These are phyloP conservation scores for Lomographa bimaculata DNA, from an alignment of 2,888 invertebrate species.

Conservation along the genomic window DNA sequence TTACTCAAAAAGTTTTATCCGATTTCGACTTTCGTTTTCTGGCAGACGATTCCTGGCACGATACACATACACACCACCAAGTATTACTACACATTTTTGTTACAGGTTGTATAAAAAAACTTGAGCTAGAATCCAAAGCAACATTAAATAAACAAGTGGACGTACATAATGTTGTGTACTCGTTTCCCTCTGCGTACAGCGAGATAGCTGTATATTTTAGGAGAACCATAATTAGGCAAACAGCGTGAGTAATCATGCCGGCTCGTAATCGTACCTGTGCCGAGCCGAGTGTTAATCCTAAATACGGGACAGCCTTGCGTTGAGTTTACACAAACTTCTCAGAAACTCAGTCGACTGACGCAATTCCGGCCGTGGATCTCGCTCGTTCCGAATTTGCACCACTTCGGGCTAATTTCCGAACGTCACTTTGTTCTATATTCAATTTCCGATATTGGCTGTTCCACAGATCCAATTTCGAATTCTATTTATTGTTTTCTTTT, in stretches of 20 bases:
- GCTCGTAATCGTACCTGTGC: constrained; percentile 42
- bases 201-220: constrained; percentile 31
- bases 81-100: too few species aligned
- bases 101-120: background rate
- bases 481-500: constrained; percentile 45
- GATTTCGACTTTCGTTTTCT: too few species aligned
- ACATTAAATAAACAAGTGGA: constrained; percentile 13
- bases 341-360: constrained; percentile 72
- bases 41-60: too few species aligned
- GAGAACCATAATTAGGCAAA: constrained; percentile 41
- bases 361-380: constrained; percentile 79
- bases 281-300: constrained; percentile 50
- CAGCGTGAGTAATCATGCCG: constrained; percentile 32
- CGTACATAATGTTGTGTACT: constrained; percentile 12
- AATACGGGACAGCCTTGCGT: constrained; percentile 60
- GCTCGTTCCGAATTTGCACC: constrained; percentile 69
- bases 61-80: too few species aligned
- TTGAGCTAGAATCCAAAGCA: background rate
- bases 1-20: too few species aligned
- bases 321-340: constrained; percentile 70
- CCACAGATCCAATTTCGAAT: constrained; percentile 55
- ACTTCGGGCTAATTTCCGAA: constrained; percentile 80
- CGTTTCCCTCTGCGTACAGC: constrained; percentile 11
- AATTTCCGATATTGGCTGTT: constrained; percentile 77
- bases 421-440: constrained; percentile 82